These are phyloP conservation scores for Sebastes cheni DNA, from an alignment of 2,797 vertebrate species.

Conservation along the genomic window DNA sequence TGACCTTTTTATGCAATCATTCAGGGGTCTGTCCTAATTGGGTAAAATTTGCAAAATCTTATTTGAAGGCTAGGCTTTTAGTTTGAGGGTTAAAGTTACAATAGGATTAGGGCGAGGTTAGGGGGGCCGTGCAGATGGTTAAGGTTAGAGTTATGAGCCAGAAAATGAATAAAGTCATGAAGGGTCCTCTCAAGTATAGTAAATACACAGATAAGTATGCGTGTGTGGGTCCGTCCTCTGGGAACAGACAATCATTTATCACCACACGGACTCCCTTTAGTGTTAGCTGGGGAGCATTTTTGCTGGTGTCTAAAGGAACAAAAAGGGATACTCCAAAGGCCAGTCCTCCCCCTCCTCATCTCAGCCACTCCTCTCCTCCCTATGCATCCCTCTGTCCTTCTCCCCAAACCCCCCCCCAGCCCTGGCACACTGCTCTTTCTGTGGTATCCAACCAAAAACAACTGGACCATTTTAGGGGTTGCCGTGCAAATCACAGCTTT, in stretches of 20 bases:
- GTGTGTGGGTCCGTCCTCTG: constrained; percentile 6
- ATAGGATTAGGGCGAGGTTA: neutral
- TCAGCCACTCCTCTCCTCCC: constrained; percentile 16
- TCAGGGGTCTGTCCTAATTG: neutral
- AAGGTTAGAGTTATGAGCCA: neutral
- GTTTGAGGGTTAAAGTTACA: neutral
- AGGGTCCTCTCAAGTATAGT: neutral
- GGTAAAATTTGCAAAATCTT: neutral
- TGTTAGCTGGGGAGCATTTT: constrained; percentile 37
- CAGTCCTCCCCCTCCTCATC: constrained; percentile 21
- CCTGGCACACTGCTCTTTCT: constrained; percentile 50
- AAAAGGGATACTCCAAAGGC: constrained; percentile 38
- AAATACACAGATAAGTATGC: neutral
- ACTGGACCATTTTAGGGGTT: constrained; percentile 50
- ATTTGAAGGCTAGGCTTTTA: neutral
- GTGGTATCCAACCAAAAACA: constrained; percentile 55
- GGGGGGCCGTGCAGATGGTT: neutral
- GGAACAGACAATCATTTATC: constrained; percentile 54
- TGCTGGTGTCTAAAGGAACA: constrained; percentile 48
- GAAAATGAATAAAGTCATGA: constrained; percentile 6
- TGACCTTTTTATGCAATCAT: neutral
- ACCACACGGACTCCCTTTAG: constrained; percentile 35
- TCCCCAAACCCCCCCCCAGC: neutral
- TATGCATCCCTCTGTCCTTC: constrained; percentile 17
- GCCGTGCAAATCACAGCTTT: constrained; percentile 38